Conservation (phyloP, 2,113 vertebrate genomes). For the Pangasianodon hypophthalmus region DNA sequence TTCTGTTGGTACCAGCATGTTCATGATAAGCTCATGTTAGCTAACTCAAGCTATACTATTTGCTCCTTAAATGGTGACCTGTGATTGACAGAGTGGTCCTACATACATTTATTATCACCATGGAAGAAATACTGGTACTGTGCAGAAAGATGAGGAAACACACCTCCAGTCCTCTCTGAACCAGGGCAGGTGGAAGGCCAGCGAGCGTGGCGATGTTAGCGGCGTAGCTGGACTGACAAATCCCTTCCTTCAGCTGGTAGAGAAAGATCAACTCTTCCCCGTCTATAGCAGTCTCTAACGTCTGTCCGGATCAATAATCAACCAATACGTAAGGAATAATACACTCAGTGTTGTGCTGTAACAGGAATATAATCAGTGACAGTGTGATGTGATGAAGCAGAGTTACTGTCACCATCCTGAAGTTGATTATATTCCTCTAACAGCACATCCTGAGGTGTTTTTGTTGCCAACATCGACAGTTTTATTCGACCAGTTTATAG, state of each 20-base stretch:
- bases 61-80: not conserved
- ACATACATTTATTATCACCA: not conserved
- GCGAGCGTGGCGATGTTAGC: slow-evolving; percentile 89
- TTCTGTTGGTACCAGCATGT: not conserved
- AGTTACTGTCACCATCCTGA: not conserved
- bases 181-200: slow-evolving; percentile 81
- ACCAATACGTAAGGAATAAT: not conserved
- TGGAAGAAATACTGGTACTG: not conserved
- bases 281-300: slow-evolving; percentile 90
- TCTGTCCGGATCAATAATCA: slow-evolving; percentile 69
- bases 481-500: not conserved
- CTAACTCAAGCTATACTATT: not conserved
- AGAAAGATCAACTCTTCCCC: slow-evolving; percentile 91
- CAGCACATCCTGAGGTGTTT: too few relatives aligned
- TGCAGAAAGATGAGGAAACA: not conserved
- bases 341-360: not conserved
- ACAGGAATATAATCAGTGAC: not conserved
- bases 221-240: slow-evolving; percentile 86
- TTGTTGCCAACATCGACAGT: too few relatives aligned
- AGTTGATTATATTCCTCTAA: too few relatives aligned
- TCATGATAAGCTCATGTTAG: not conserved
- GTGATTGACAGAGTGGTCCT: not conserved
- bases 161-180: slow-evolving; percentile 88
- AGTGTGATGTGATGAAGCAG: not conserved
- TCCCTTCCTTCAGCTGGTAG: slow-evolving; percentile 88